Conservation (phyloP, 1,140 invertebrate genomes). For the Charaxes varanes region DNA sequence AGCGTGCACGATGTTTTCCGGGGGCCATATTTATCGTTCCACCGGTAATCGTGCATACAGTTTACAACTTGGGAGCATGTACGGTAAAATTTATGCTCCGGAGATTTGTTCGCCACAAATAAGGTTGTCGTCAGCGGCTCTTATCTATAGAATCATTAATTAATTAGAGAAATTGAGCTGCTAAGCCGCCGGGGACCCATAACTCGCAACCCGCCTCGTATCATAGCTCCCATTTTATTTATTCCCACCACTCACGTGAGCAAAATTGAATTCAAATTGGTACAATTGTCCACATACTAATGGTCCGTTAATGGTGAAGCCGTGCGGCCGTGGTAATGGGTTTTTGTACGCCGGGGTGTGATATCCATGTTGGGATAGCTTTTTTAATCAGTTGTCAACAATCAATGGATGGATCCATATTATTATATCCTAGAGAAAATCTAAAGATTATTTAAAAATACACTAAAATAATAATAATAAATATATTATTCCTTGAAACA, state of each 20-base stretch:
- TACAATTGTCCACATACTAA: conserved; percentile 18
- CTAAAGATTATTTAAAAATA: too few species aligned
- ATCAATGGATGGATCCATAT: too few species aligned
- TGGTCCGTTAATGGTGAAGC: too few species aligned
- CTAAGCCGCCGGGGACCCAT: conserved; percentile 60
- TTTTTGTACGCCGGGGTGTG: too few species aligned
- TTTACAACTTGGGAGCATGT: conserved; percentile 68
- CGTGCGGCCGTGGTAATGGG: too few species aligned
- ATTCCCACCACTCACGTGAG: conserved; percentile 70
- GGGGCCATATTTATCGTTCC: conserved; percentile 34
- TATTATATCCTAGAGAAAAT: too few species aligned
- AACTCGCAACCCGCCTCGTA: conserved; percentile 70
- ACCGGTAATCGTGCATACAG: conserved; percentile 49
- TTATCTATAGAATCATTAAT: conserved; percentile 72
- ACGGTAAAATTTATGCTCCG: conserved; percentile 67
- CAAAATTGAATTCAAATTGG: conserved; percentile 67
- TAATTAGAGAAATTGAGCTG: conserved; percentile 74
- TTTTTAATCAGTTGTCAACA: too few species aligned
- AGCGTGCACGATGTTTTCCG: too few species aligned
- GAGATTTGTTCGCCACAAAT: conserved; percentile 74
- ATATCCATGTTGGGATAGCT: too few species aligned
- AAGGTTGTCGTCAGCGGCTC: conserved; percentile 69
- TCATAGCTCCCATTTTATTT: conserved; percentile 70
- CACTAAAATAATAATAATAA: too few species aligned
- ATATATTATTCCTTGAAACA: too few species aligned